Evolutionary conservation across 1,140 invertebrate genomes (phyloP).

Genomic region (Anoplolepis gracilipes): DNA sequence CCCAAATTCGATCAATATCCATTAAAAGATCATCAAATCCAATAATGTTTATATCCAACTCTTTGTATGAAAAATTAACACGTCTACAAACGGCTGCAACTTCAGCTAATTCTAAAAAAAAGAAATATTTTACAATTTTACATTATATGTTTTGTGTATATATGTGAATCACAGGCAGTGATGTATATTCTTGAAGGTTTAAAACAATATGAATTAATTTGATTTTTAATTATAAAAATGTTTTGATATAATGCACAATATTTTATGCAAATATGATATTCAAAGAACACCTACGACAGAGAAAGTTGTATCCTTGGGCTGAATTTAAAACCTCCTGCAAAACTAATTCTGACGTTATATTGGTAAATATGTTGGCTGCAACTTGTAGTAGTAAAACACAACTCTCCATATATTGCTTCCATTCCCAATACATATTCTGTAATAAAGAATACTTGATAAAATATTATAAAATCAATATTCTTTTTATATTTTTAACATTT

Average conservation of each 20-base stretch:
- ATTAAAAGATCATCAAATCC: conserved; percentile 84
- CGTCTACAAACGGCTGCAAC: conserved; percentile 84
- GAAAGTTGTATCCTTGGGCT: conserved; percentile 87
- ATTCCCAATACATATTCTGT: conserved; percentile 85
- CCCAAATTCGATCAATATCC: conserved; percentile 84
- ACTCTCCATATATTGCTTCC: conserved; percentile 88
- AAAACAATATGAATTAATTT: no score
- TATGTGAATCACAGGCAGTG: conserved; percentile 28
- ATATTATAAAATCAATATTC: not conserved
- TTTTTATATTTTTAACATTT: conserved; percentile 37
- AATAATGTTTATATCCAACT: conserved; percentile 85
- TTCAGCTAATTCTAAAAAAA: conserved; percentile 83
- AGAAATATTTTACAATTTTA: conserved; percentile 9
- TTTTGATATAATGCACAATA: no score
- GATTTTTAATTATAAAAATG: no score
- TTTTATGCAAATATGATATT: no score
- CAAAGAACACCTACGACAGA: conserved; percentile 85
- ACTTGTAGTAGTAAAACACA: conserved; percentile 86
- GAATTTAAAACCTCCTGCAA: conserved; percentile 87
- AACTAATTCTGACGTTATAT: conserved; percentile 86
- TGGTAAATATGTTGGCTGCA: conserved; percentile 87
- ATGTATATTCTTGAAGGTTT: not conserved
- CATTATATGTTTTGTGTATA: not conserved
- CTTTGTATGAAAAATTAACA: conserved; percentile 85
- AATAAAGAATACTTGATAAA: conserved; percentile 49